Evolutionary conservation across 2,888 invertebrate species (phyloP).

Genomic region (Steromphala cineraria): DNA sequence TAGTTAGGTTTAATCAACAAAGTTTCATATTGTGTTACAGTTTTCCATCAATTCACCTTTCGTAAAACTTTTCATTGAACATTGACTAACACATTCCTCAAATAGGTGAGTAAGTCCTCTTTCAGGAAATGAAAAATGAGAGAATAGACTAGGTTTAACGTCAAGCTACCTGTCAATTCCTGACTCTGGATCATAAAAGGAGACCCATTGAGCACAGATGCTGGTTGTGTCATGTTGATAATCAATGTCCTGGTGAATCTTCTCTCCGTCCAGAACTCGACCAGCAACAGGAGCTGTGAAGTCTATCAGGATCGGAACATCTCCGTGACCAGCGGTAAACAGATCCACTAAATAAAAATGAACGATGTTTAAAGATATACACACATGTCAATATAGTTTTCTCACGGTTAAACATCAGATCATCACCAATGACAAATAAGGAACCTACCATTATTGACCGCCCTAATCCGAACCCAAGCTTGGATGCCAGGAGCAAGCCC

Average conservation of each 20-base stretch:
- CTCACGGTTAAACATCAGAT: no score
- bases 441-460: slow-evolving; percentile 53
- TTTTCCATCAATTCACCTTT: no score
- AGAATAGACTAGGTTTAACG: no score
- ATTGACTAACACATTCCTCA: no score
- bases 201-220: slow-evolving; percentile 57
- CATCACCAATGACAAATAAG: no score
- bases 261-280: slow-evolving; percentile 52
- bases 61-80: no score
- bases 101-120: no score
- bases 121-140: no score
- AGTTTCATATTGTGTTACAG: no score
- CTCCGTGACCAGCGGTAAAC: slow-evolving; percentile 51
- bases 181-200: slow-evolving; percentile 61
- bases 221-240: slow-evolving; percentile 43
- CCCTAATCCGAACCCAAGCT: slow-evolving; percentile 57
- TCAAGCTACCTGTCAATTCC: slow-evolving; percentile 50
- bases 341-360: slow-evolving; percentile 45
- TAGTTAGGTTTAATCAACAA: neutral
- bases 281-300: slow-evolving; percentile 52
- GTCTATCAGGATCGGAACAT: slow-evolving; percentile 61
- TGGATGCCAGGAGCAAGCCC: slow-evolving; percentile 54
- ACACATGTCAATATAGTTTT: no score
- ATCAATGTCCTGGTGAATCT: slow-evolving; percentile 37
- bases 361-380: no score